Conservation (phyloP, 37 sponge, comb jelly and placozoan species). For the Chondrilla cf. caribensis region DNA sequence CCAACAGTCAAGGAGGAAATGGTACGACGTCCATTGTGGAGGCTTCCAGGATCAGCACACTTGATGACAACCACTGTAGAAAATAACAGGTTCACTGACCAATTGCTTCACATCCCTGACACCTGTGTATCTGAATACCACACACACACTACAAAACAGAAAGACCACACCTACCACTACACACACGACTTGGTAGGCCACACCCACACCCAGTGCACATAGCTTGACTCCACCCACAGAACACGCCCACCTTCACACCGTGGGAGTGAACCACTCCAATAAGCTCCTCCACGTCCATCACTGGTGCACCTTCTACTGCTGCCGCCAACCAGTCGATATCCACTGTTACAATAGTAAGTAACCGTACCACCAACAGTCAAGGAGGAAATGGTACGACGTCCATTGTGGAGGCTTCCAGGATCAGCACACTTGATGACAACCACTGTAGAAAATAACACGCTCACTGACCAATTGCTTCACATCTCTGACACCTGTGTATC, state of each 20-base stretch:
- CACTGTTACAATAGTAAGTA: slow-evolving; percentile 31
- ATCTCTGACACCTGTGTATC: no score
- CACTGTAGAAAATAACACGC: no score
- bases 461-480: no score
- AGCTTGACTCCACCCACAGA: no score
- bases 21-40: slow-evolving; percentile 23
- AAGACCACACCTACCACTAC: not conserved
- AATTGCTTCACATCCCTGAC: no score
- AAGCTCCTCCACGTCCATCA: not conserved
- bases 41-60: slow-evolving; percentile 15
- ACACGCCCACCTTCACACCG: slow-evolving; percentile 25
- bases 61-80: not conserved
- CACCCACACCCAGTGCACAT: no score
- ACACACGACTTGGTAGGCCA: not conserved
- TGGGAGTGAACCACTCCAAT: slow-evolving; percentile 46
- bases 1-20: not conserved
- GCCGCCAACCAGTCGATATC: slow-evolving; percentile 42
- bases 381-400: slow-evolving; percentile 12
- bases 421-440: not conserved
- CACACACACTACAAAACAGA: not conserved
- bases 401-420: slow-evolving; percentile 25
- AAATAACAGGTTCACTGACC: no score
- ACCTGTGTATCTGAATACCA: not conserved
- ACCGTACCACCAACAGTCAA: not conserved
- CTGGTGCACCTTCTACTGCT: not conserved